Evolutionary conservation across 1,140 invertebrate species (phyloP), one percentile per base, ranked within the genome.

Genomic region (Drosophila baimaii): DNA sequence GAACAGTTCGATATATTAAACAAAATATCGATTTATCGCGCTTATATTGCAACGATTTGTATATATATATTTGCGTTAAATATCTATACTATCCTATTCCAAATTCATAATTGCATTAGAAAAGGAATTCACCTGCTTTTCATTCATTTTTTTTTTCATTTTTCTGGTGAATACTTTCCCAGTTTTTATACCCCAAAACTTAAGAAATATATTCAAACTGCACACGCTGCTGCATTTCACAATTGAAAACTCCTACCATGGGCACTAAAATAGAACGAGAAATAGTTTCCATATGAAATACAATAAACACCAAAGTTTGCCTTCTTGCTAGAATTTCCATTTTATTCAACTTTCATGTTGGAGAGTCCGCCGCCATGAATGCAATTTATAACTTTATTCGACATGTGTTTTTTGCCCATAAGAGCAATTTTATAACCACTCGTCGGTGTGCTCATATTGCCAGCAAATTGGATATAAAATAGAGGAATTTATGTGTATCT

Each of bases 391-490:
- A 52, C 51, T 52, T 35, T 35, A 52, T 52, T 8, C 31, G 19
- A 52, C 51, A 52, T 52, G 31, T 52, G 51, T 52, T 52, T 52
- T 52, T 35, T 52, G 13, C 51, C 21, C 29, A 35, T 35, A 33
- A 35, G 31, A 35, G 51, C 19, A 21, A 23, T 52, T 52, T 35
- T 52, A 52, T 52, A 33, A 21, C 49, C 49, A 52, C 29, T 52
- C 49, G 31, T 12, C 17, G 12, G 8, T 17, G n/a, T n/a, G 17
- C 49, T 52, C 4, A 52, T 52, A 33, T 52, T 33, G 49, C 29
- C 17, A 52, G 29, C 49, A 52, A 52, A 52, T 52, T 52, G 49
- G 49, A 33, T 52, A 33, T 52, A 52, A 52, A 52, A 33, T 21
- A 5, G 29, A 5, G 29, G 19, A 33, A 52, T 52, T 52, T 52